phyloP scores from a whole-genome alignment of 1,140 invertebrate genomes.

The Trichoplusia ni region DNA sequence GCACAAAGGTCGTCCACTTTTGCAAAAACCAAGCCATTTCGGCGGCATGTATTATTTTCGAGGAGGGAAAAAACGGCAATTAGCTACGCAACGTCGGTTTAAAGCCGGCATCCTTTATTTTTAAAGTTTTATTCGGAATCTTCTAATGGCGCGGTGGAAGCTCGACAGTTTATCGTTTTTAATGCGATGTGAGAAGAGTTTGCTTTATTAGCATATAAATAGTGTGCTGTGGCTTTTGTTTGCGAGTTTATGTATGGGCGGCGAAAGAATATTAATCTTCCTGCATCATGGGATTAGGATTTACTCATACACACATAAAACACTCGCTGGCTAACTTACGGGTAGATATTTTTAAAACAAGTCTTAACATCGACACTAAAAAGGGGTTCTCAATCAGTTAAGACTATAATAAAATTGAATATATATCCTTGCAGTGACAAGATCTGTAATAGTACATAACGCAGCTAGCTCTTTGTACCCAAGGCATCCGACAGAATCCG shows the following conservation, averaged over 20 bases:
- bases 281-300: constrained; percentile 7
- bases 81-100: constrained; percentile 20
- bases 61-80: constrained; percentile 25
- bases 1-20: constrained; percentile 11
- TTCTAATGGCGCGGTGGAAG: constrained; percentile 17
- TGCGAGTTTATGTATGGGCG: not conserved
- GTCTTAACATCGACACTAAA: too few species aligned
- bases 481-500: too few species aligned
- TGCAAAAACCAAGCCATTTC: constrained; percentile 17
- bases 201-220: constrained; percentile 22
- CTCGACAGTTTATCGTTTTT: constrained; percentile 10
- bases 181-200: constrained; percentile 20
- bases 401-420: too few species aligned
- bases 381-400: too few species aligned
- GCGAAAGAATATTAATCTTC: constrained; percentile 17
- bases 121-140: constrained; percentile 8
- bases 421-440: too few species aligned
- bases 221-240: constrained; percentile 6
- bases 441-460: too few species aligned
- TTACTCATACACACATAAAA: not conserved
- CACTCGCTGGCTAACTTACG: too few species aligned
- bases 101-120: constrained; percentile 13
- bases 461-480: too few species aligned
- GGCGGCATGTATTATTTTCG: constrained; percentile 24
- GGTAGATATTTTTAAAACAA: constrained; percentile 1